Evolutionary conservation across 1,140 invertebrate species (phyloP).

Genomic region (Oreohelix idahoensis): DNA sequence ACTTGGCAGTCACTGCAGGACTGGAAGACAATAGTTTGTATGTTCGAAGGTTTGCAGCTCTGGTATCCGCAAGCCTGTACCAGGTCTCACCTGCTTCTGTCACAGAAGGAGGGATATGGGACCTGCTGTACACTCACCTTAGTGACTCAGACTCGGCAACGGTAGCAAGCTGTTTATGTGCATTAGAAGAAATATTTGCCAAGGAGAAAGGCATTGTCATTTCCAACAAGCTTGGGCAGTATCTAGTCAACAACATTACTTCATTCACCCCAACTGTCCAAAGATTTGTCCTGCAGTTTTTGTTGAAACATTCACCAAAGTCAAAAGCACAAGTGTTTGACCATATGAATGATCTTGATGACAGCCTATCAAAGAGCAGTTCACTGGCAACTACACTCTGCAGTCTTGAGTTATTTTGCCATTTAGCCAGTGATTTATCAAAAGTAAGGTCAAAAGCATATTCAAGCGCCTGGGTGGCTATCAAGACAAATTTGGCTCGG

Average conservation of each 20-base stretch:
- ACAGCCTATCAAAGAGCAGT: not conserved
- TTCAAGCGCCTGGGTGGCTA: slow-evolving; percentile 2
- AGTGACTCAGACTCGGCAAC: slow-evolving; percentile 20
- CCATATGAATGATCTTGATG: slow-evolving; percentile 29
- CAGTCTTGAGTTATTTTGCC: slow-evolving; percentile 23
- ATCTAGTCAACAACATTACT: not conserved
- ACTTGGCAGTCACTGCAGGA: not conserved
- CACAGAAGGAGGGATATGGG: slow-evolving; percentile 30
- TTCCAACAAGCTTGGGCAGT: slow-evolving; percentile 36
- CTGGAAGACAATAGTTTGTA: slow-evolving; percentile 23
- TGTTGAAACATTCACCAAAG: slow-evolving; percentile 33
- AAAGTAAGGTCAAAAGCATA: slow-evolving; percentile 19
- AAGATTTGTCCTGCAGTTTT: slow-evolving; percentile 35
- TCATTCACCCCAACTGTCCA: slow-evolving; percentile 12
- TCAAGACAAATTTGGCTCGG: slow-evolving; percentile 17
- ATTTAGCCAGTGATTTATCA: slow-evolving; percentile 1
- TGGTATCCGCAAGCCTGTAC: slow-evolving; percentile 3
- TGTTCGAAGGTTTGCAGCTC: slow-evolving; percentile 25
- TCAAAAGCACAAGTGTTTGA: slow-evolving; percentile 34
- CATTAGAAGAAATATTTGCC: slow-evolving; percentile 32
- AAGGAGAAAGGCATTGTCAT: slow-evolving; percentile 31
- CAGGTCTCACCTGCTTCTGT: slow-evolving; percentile 25
- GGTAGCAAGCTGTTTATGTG: slow-evolving; percentile 31
- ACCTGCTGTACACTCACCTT: slow-evolving; percentile 23
- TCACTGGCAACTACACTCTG: not conserved